Evolutionary conservation across 1,140 invertebrate genomes (phyloP), one percentile per base, ranked within the genome.

Genomic region (Phenacoccus solenopsis): DNA sequence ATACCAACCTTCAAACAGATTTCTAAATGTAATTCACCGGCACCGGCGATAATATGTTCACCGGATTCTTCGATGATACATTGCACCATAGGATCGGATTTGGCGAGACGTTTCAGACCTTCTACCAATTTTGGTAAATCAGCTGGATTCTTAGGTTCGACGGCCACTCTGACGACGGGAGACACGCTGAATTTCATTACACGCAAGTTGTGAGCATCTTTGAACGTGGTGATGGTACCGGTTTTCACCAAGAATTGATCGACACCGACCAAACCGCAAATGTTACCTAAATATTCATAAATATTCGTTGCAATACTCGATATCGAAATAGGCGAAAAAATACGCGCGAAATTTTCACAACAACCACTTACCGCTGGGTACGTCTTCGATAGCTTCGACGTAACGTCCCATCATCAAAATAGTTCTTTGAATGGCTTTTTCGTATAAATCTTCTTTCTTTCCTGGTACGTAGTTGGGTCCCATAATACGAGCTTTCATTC

Each of bases 381-480:
- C 96, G 85, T 99, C 96, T 82, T 99, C 96, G 80, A 99, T 99
- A 72, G 97, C 94, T 82, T 99, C 98, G 67, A 94, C 93, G 77
- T 98, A 98, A 85, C 98, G 92, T 75, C 98, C 98, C 98, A 99
- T 99, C 98, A 99, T 99, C 72, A 99, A 84, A 79, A 99, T 98
- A 28, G 98, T 99, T 84, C 96, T 88, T 82, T 99, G 97, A 80
- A 99, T 98, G 76, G 92, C 92, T 83, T 99, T 99, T 79, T 98
- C 95, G 77, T 95, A 98, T 74, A 98, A 82, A 87, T 99, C 97
- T 82, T 98, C 96, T 79, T 98, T 99, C 84, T 98, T 99, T 76
- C 97, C 97, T 70, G 94, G 95, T 4, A 86, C 82, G 82, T 90
- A 99, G 84, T 99, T 98, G 73, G 98, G 96, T 75, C 97, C 98